Percentiles rank a stretch among this genome's conserved stretches.
phyloP scores from a whole-genome alignment of 2,797 vertebrate genomes.

The Telmatherina bonti region DNA sequence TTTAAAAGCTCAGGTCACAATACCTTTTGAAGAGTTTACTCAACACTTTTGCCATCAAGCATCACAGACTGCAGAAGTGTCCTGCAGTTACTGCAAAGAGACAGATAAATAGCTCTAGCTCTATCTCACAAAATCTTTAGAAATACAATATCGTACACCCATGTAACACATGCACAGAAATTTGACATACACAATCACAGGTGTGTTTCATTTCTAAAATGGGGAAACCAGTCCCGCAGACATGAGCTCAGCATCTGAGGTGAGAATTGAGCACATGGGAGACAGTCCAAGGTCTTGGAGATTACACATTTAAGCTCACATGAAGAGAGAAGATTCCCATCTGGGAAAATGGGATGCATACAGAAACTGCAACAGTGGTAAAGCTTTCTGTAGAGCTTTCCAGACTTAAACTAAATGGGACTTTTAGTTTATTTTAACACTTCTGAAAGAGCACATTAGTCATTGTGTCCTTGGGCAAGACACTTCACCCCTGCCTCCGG shows the following conservation, averaged over 20 bases:
- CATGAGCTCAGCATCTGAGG: slow-evolving; percentile 37
- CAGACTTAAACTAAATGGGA: neutral
- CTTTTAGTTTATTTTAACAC: neutral
- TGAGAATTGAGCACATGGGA: slow-evolving; percentile 20
- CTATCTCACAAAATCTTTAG: neutral
- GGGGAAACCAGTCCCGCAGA: slow-evolving; percentile 31
- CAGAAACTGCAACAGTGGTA: slow-evolving; percentile 8
- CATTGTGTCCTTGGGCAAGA: no score
- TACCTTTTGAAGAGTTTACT: no score
- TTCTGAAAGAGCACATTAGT: neutral
- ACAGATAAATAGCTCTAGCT: no score
- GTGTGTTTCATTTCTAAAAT: slow-evolving; percentile 44
- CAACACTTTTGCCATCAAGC: no score
- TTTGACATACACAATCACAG: slow-evolving; percentile 15
- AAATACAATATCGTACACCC: neutral
- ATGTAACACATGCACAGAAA: slow-evolving; percentile 13
- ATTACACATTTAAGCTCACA: slow-evolving; percentile 37
- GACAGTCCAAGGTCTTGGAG: slow-evolving; percentile 34
- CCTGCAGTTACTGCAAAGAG: neutral
- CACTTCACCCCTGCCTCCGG: no score
- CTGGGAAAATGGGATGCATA: slow-evolving; percentile 22
- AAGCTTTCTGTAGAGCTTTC: neutral
- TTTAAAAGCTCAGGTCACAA: no score
- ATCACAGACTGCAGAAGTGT: no score
- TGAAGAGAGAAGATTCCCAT: slow-evolving; percentile 39